Conservation (phyloP, 2,113 vertebrate species). For the Dipodomys spectabilis region DNA sequence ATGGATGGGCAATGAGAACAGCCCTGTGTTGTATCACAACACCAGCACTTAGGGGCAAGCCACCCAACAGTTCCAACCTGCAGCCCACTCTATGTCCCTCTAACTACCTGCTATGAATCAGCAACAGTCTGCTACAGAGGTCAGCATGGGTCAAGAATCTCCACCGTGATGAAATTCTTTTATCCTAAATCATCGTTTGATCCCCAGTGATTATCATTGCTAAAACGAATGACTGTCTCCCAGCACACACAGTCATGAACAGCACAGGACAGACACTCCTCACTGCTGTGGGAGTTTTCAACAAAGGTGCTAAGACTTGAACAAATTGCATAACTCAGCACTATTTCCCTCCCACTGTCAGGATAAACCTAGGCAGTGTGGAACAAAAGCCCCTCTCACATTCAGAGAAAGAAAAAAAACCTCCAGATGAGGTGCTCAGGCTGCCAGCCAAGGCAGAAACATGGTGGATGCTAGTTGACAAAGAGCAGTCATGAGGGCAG, state of each 20-base stretch:
- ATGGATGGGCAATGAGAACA: neutral
- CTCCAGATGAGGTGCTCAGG: no score
- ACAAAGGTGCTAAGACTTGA: slow-evolving; percentile 52
- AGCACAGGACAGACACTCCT: slow-evolving; percentile 61
- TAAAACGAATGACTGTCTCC: slow-evolving; percentile 23
- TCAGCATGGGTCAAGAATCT: neutral
- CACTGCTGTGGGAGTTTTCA: slow-evolving; percentile 36
- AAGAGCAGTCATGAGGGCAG: no score
- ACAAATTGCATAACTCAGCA: slow-evolving; percentile 70
- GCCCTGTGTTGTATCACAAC: no score
- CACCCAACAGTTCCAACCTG: neutral
- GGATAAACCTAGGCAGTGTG: slow-evolving; percentile 80
- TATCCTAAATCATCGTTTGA: slow-evolving; percentile 83
- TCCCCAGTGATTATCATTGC: slow-evolving; percentile 14
- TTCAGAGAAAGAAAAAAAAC: no score
- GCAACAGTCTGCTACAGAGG: slow-evolving; percentile 68
- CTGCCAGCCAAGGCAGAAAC: no score
- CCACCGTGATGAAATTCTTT: slow-evolving; percentile 75
- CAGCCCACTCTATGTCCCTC: neutral
- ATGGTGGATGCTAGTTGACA: no score
- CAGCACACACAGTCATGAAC: slow-evolving; percentile 34
- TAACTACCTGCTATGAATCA: neutral
- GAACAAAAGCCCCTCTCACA: no score
- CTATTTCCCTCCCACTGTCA: slow-evolving; percentile 72
- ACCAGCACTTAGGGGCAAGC: no score